Evolutionary conservation across 2,888 invertebrate species (phyloP).

Genomic region (Digitonthophagus gazella): DNA sequence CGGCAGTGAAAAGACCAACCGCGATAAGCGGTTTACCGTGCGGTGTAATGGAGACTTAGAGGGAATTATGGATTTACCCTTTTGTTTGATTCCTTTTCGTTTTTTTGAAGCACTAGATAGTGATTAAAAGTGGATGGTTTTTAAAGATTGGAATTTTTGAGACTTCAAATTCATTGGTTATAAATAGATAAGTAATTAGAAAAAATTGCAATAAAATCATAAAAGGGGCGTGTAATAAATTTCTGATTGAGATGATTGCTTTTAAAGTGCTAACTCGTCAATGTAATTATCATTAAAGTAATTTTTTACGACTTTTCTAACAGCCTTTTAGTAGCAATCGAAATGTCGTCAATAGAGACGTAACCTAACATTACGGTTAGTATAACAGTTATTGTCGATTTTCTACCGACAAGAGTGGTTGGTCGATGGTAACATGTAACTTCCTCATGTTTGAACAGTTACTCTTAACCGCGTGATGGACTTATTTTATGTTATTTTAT

Average conservation of each 20-base stretch:
- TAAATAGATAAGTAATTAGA: too few relatives aligned
- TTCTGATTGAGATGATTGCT: background rate
- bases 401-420: background rate
- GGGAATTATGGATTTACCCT: background rate
- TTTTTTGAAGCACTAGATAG: too few relatives aligned
- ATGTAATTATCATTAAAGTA: background rate
- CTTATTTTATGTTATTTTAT: slow-evolving; percentile 1
- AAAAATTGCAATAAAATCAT: background rate
- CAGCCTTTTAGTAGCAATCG: too few relatives aligned
- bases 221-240: background rate
- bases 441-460: background rate
- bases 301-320: background rate
- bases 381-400: background rate
- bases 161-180: too few relatives aligned
- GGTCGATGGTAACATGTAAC: background rate
- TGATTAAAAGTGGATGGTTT: too few relatives aligned
- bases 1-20: too few relatives aligned
- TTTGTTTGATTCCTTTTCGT: too few relatives aligned
- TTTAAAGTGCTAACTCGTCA: background rate
- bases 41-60: background rate
- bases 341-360: background rate
- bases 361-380: background rate
- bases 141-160: too few relatives aligned
- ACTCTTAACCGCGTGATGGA: background rate
- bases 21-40: background rate